Evolutionary conservation across 2,797 vertebrate genomes (phyloP).

Genomic region (Lateolabrax maculatus): DNA sequence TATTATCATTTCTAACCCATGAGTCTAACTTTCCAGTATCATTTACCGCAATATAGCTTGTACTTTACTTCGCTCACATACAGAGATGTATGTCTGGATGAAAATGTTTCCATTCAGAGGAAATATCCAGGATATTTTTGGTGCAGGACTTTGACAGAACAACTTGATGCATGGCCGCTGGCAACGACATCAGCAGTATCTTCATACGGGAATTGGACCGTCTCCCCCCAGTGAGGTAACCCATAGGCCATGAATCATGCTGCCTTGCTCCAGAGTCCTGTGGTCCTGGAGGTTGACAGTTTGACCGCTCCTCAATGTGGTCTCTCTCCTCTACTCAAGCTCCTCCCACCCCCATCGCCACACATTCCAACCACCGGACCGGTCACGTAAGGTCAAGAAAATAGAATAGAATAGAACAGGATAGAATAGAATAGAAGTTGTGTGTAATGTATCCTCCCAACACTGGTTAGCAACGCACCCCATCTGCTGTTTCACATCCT

Average conservation of each 20-base stretch:
- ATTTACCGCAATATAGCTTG: constrained; percentile 34
- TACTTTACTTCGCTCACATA: constrained; percentile 13
- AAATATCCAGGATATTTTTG: constrained; percentile 75
- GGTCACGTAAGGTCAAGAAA: constrained; percentile 81
- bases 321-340: constrained; percentile 68
- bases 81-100: constrained; percentile 38
- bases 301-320: constrained; percentile 80
- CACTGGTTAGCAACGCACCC: constrained; percentile 5
- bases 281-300: constrained; percentile 78
- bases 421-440: constrained; percentile 42
- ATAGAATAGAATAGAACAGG: constrained; percentile 38
- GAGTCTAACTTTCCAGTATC: constrained; percentile 26
- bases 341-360: constrained; percentile 76
- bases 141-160: constrained; percentile 70
- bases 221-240: constrained; percentile 76
- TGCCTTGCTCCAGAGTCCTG: constrained; percentile 79
- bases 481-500: constrained; percentile 8
- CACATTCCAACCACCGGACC: constrained; percentile 79
- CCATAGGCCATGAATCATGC: constrained; percentile 81
- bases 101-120: constrained; percentile 60
- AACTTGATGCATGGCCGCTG: constrained; percentile 72
- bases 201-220: constrained; percentile 72
- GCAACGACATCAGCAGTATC: constrained; percentile 72
- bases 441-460: constrained; percentile 19
- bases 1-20: constrained; percentile 16